Conservation (phyloP, 2,797 vertebrate genomes). For the Syngnathus rostellatus region DNA sequence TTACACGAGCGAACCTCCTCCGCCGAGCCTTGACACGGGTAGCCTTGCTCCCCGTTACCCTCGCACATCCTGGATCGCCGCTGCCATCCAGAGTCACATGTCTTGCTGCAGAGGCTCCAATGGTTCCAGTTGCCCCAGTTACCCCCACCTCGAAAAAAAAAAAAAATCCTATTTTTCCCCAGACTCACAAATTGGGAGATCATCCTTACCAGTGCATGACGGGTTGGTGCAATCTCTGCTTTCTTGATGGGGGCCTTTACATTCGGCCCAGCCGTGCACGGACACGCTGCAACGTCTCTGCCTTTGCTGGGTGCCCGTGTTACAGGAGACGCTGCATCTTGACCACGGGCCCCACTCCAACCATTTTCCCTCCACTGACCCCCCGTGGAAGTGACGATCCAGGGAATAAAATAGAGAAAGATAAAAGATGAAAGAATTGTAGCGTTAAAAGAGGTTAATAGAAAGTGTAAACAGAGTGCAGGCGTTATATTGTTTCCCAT, state of each 20-base stretch:
- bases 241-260: conserved; percentile 82
- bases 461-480: conserved; percentile 18
- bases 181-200: too few relatives aligned
- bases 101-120: conserved; percentile 96
- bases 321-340: conserved; percentile 85
- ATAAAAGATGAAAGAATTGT: background rate
- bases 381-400: conserved; percentile 5
- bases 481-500: conserved; percentile 17
- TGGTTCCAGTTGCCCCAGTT: conserved; percentile 96
- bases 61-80: conserved; percentile 92
- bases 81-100: conserved; percentile 93
- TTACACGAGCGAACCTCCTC: conserved; percentile 95
- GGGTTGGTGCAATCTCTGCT: conserved; percentile 81
- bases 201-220: conserved; percentile 76
- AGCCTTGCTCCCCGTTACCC: conserved; percentile 78
- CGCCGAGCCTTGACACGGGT: conserved; percentile 87
- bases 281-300: conserved; percentile 84
- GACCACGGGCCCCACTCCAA: conserved; percentile 93
- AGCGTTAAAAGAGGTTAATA: background rate
- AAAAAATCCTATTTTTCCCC: background rate
- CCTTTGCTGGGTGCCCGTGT: conserved; percentile 84
- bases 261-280: conserved; percentile 85
- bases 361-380: conserved; percentile 93
- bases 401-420: background rate
- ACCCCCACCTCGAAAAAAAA: conserved; percentile 67